Percentiles rank a stretch among this genome's conserved stretches.
phyloP scores from a whole-genome alignment of 2,113 vertebrate genomes.

The Promerops cafer region DNA sequence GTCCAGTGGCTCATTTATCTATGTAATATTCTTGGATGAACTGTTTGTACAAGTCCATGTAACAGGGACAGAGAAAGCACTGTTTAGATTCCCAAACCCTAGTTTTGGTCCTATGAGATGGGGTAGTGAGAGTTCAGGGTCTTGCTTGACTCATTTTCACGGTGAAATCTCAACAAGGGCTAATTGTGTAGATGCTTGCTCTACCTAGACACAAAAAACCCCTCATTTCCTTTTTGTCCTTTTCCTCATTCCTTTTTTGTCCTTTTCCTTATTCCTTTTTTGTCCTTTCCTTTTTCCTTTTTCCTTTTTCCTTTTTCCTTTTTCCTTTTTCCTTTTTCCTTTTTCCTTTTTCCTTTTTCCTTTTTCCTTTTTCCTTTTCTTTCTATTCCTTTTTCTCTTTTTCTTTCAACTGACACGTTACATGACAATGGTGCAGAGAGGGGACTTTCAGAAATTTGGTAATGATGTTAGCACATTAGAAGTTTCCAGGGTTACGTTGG shows the following conservation, averaged over 20 bases:
- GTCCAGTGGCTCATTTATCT: neutral
- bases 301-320: neutral
- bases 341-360: neutral
- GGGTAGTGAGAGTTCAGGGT: neutral
- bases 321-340: neutral
- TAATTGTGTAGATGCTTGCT: neutral
- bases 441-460: neutral
- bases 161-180: neutral
- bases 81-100: neutral
- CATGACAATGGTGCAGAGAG: neutral
- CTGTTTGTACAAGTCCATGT: neutral
- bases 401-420: neutral
- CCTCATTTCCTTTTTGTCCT: neutral
- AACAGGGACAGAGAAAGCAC: neutral
- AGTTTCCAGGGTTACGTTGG: neutral
- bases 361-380: too few relatives aligned
- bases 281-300: neutral
- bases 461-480: neutral
- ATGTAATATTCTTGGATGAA: neutral
- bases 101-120: neutral
- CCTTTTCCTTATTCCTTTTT: too few relatives aligned
- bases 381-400: neutral
- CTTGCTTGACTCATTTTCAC: neutral
- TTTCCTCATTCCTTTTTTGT: neutral
- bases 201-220: neutral